These are phyloP conservation scores for Toxotes lorentzi DNA, from an alignment of 2,797 vertebrate genomes.

Conservation along the genomic window DNA sequence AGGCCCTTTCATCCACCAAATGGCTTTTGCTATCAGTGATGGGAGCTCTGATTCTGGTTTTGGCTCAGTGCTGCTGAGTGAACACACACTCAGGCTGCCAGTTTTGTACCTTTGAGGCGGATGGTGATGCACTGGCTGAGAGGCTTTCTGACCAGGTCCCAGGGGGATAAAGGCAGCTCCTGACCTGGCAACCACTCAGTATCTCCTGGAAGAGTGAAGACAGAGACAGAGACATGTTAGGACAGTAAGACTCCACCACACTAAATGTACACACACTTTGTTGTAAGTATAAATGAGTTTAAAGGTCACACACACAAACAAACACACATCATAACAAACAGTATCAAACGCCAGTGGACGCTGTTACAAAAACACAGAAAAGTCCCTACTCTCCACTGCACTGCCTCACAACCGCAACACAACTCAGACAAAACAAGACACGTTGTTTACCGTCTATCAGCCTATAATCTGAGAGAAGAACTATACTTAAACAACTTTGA, in stretches of 20 bases:
- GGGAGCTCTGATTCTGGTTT: constrained; percentile 34
- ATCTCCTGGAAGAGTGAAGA: constrained; percentile 83
- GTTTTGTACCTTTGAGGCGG: constrained; percentile 80
- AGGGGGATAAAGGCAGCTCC: constrained; percentile 87
- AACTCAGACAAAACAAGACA: too few relatives aligned
- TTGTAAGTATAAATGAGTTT: neutral
- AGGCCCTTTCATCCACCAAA: constrained; percentile 51
- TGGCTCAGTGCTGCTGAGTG: neutral
- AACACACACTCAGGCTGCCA: neutral
- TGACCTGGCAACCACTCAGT: constrained; percentile 89
- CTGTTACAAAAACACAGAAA: too few relatives aligned
- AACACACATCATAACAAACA: neutral
- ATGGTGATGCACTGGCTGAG: constrained; percentile 88
- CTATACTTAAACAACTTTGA: too few relatives aligned
- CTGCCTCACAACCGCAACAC: neutral
- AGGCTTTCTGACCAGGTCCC: constrained; percentile 92
- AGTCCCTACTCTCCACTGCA: neutral
- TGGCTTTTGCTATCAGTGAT: constrained; percentile 22
- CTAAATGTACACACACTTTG: neutral
- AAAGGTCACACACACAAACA: neutral
- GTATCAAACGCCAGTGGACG: too few relatives aligned
- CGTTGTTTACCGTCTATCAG: neutral
- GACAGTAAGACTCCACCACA: neutral
- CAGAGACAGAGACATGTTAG: neutral
- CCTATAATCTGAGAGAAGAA: too few relatives aligned